phyloP scores from a whole-genome alignment of 1,140 invertebrate species.

The Caenorhabditis elegans region DNA sequence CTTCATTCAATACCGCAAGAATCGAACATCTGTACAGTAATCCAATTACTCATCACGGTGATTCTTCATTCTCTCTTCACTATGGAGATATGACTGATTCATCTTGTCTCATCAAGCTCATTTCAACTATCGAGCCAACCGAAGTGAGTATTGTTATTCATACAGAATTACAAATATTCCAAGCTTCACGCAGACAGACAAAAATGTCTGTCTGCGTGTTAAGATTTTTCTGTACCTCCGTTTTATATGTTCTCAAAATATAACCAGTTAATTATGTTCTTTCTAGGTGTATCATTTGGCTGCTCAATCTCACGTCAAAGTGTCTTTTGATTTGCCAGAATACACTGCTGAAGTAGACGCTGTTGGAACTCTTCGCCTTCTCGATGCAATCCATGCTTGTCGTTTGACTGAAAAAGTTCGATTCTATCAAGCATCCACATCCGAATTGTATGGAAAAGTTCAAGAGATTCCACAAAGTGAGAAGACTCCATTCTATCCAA shows the following conservation, averaged over 20 bases:
- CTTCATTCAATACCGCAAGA: constrained; percentile 91
- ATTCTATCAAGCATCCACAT: constrained; percentile 98
- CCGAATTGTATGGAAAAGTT: constrained; percentile 96
- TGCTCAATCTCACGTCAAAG: constrained; percentile 98
- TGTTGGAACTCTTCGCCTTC: constrained; percentile 87
- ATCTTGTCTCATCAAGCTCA: constrained; percentile 92
- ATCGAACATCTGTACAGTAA: constrained; percentile 94
- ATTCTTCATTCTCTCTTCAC: constrained; percentile 80
- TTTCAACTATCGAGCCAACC: constrained; percentile 80
- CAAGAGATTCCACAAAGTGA: constrained; percentile 90
- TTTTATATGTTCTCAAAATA: too few species aligned
- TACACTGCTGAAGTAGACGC: constrained; percentile 99
- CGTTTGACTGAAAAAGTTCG: constrained; percentile 80
- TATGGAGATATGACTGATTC: constrained; percentile 99
- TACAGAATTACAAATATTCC: too few species aligned
- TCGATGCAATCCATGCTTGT: constrained; percentile 93
- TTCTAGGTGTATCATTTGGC: constrained; percentile 88
- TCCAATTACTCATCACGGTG: constrained; percentile 58
- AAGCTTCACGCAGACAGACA: too few species aligned
- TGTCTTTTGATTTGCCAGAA: constrained; percentile 94
- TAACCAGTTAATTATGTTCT: too few species aligned
- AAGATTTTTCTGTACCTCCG: too few species aligned
- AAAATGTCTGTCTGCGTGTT: too few species aligned
- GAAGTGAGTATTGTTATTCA: constrained; percentile 71
- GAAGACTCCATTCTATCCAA: constrained; percentile 95